These are phyloP conservation scores for Oryzias curvinotus DNA, from an alignment of 2,113 vertebrate species.

Conservation along the genomic window DNA sequence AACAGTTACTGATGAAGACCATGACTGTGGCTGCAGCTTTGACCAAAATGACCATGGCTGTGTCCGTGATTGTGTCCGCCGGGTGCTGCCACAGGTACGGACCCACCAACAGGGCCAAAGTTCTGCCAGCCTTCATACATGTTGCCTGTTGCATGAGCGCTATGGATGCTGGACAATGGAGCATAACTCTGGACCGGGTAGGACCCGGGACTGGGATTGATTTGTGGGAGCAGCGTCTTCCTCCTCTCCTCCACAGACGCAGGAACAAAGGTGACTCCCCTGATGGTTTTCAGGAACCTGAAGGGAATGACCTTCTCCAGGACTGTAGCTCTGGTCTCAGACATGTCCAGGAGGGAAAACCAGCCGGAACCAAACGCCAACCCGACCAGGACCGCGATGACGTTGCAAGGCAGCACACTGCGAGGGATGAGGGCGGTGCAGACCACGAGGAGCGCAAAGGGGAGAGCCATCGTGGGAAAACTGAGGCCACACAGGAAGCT, in stretches of 20 bases:
- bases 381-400: conserved; percentile 50
- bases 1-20: neutral
- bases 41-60: conserved; percentile 19
- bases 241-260: conserved; percentile 56
- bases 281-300: conserved; percentile 46
- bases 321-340: conserved; percentile 50
- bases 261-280: conserved; percentile 42
- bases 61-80: neutral
- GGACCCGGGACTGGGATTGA: conserved; percentile 65
- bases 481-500: conserved; percentile 64
- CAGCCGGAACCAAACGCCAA: conserved; percentile 61
- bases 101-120: neutral
- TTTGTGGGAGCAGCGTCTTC: conserved; percentile 63
- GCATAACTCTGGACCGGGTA: conserved; percentile 71
- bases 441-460: conserved; percentile 62
- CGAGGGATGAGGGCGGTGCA: conserved; percentile 46
- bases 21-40: conserved; percentile 17
- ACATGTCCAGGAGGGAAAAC: conserved; percentile 51
- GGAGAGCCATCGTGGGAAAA: conserved; percentile 62
- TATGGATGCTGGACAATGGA: conserved; percentile 27
- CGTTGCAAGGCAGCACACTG: conserved; percentile 58
- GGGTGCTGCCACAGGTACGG: neutral
- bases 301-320: conserved; percentile 63
- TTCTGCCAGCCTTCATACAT: conserved; percentile 60
- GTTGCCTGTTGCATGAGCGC: neutral